Percentiles rank a stretch among this genome's conserved stretches.
Conservation (phyloP, 2,888 invertebrate species). For the Meiosimyza decipiens region DNA sequence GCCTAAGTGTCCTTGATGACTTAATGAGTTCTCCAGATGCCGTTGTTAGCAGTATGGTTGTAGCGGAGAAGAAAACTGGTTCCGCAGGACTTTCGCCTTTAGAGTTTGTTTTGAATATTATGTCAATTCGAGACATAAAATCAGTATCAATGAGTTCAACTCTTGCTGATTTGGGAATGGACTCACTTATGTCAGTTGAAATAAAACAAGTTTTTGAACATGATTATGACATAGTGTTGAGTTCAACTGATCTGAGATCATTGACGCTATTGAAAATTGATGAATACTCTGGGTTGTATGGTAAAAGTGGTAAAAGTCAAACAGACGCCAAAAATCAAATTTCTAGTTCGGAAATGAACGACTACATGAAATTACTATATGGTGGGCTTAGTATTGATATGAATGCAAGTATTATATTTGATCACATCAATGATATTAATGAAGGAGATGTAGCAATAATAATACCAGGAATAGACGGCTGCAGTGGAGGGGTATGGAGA, state of each 20-base stretch:
- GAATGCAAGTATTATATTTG: slow-evolving; percentile 30
- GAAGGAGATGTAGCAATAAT: slow-evolving; percentile 34
- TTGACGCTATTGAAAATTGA: not conserved
- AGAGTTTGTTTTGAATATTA: slow-evolving; percentile 77
- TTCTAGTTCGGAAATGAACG: too few species aligned
- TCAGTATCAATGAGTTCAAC: slow-evolving; percentile 77
- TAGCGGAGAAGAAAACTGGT: slow-evolving; percentile 82
- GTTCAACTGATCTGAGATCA: slow-evolving; percentile 80
- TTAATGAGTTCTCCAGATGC: slow-evolving; percentile 78
- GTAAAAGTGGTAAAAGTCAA: not conserved
- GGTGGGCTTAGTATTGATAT: slow-evolving; percentile 45
- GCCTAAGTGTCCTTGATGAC: slow-evolving; percentile 78
- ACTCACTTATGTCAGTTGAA: slow-evolving; percentile 97
- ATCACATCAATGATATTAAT: slow-evolving; percentile 25
- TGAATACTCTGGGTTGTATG: not conserved
- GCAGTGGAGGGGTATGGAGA: slow-evolving; percentile 29
- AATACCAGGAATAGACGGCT: slow-evolving; percentile 37
- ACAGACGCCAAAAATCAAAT: slow-evolving; percentile 67
- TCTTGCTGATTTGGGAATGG: slow-evolving; percentile 93
- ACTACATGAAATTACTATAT: slow-evolving; percentile 40
- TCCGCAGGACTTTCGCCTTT: slow-evolving; percentile 75
- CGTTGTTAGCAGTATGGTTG: slow-evolving; percentile 85
- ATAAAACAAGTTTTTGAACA: slow-evolving; percentile 92
- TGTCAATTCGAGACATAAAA: slow-evolving; percentile 77
- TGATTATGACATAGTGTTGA: slow-evolving; percentile 87